These are phyloP conservation scores for Himalopsyche kuldschensis DNA, from an alignment of 2,888 invertebrate species.

Conservation along the genomic window DNA sequence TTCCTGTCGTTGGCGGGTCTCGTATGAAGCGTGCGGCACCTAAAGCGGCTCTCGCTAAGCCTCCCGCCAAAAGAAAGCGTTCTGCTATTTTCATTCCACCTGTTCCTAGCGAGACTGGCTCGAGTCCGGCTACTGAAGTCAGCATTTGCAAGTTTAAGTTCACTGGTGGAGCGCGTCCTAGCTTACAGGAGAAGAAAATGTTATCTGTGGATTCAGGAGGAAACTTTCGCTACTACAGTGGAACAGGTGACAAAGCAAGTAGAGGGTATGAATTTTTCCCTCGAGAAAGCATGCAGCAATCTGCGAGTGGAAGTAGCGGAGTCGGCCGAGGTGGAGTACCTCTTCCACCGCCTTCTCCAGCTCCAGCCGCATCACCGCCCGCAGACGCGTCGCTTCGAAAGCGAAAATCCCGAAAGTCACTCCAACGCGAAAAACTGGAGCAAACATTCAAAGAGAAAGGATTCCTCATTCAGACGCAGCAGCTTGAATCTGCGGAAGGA, in stretches of 20 bases:
- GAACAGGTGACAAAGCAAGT: slow-evolving; percentile 80
- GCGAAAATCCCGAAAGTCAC: slow-evolving; percentile 77
- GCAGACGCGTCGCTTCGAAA: slow-evolving; percentile 62
- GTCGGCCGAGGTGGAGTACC: slow-evolving; percentile 43
- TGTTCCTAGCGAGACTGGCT: slow-evolving; percentile 71
- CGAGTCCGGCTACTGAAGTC: slow-evolving; percentile 79
- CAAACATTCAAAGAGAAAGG: slow-evolving; percentile 93
- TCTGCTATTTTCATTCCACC: slow-evolving; percentile 85
- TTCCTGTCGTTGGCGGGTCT: slow-evolving; percentile 38
- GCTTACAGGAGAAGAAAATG: slow-evolving; percentile 89
- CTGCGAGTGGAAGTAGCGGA: slow-evolving; percentile 44
- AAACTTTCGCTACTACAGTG: slow-evolving; percentile 84
- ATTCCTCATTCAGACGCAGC: slow-evolving; percentile 90
- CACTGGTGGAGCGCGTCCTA: slow-evolving; percentile 87
- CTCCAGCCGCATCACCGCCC: slow-evolving; percentile 42
- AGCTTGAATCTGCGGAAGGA: slow-evolving; percentile 88
- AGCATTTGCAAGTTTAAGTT: slow-evolving; percentile 94
- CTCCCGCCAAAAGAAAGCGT: slow-evolving; percentile 71
- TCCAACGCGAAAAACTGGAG: slow-evolving; percentile 84
- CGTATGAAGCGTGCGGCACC: slow-evolving; percentile 50
- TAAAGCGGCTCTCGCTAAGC: slow-evolving; percentile 42
- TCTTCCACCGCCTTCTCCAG: slow-evolving; percentile 42
- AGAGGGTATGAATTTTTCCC: slow-evolving; percentile 77
- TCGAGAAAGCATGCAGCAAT: slow-evolving; percentile 68
- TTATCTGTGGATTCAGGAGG: slow-evolving; percentile 87